Evolutionary conservation across 2,888 invertebrate species (phyloP).

Genomic region (Sphaeridia pumilis): DNA sequence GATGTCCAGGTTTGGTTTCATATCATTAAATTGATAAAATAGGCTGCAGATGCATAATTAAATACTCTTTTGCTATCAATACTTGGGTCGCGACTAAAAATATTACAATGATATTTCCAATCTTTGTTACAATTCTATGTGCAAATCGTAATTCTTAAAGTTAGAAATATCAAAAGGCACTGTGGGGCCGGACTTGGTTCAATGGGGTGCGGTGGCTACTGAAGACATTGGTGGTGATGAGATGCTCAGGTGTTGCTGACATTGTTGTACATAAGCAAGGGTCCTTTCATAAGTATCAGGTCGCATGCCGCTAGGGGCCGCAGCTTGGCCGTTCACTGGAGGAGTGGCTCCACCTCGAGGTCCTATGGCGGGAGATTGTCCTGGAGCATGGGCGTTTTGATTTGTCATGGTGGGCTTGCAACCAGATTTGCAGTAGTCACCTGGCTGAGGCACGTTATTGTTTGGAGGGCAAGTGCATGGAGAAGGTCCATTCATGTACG

Average conservation of each 20-base stretch:
- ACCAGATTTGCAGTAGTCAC: constrained; percentile 12
- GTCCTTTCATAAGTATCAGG: constrained; percentile 81
- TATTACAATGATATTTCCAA: no score
- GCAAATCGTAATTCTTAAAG: background rate
- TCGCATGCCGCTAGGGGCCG: constrained; percentile 49
- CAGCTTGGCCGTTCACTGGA: background rate
- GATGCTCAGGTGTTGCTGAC: constrained; percentile 44
- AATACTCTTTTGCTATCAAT: no score
- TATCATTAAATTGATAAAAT: no score
- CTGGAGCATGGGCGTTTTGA: constrained; percentile 7
- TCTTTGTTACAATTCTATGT: constrained; percentile 1
- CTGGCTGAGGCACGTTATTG: background rate
- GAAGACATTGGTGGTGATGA: constrained; percentile 8
- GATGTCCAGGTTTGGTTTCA: no score
- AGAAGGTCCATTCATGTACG: background rate
- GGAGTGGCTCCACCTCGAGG: background rate
- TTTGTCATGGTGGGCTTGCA: constrained; percentile 6
- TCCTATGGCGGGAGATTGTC: constrained; percentile 7
- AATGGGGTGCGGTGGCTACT: constrained; percentile 2
- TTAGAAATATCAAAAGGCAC: background rate
- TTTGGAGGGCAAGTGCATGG: background rate
- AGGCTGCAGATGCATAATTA: no score
- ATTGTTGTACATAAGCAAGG: constrained; percentile 73
- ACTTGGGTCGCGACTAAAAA: no score
- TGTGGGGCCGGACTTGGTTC: background rate